These are phyloP conservation scores for Aplidium turbinatum DNA, from an alignment of 23 tunicate species.

Conservation along the genomic window DNA sequence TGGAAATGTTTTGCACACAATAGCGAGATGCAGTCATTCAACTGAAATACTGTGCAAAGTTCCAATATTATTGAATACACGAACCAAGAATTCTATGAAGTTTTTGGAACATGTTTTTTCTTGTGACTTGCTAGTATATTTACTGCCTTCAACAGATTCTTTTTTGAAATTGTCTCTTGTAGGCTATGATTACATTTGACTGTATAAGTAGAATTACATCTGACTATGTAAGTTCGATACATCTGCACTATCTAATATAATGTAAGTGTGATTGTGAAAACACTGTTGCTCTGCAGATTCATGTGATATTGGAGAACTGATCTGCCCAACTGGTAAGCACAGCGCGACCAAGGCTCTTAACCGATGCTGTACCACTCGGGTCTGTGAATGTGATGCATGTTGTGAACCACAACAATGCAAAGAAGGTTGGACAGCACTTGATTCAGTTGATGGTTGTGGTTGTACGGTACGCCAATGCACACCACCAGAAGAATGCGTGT, in stretches of 20 bases:
- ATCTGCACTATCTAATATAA: too few species aligned
- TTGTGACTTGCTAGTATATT: too few species aligned
- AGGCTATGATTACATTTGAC: too few species aligned
- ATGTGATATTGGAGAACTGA: conserved; percentile 61
- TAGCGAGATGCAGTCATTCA: too few species aligned
- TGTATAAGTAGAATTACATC: not conserved
- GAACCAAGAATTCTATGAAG: too few species aligned
- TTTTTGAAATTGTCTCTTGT: too few species aligned
- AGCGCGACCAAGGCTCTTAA: conserved; percentile 51
- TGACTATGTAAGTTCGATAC: not conserved
- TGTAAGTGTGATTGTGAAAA: not conserved
- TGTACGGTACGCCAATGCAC: conserved; percentile 58
- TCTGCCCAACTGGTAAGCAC: conserved; percentile 68
- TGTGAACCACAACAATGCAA: conserved; percentile 65
- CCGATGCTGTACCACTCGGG: conserved; percentile 68
- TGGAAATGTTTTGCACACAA: too few species aligned
- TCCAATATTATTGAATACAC: too few species aligned
- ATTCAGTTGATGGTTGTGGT: conserved; percentile 68
- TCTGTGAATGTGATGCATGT: conserved; percentile 88
- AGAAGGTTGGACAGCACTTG: conserved; percentile 73
- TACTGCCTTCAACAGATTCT: too few species aligned
- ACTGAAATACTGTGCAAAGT: too few species aligned
- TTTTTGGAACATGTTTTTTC: too few species aligned
- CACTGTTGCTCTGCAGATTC: conserved; percentile 32
- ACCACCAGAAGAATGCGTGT: conserved; percentile 64